Evolutionary conservation across 2,888 invertebrate genomes (phyloP), one percentile per base, ranked within the genome.

Genomic region (Rotaria sp.): DNA sequence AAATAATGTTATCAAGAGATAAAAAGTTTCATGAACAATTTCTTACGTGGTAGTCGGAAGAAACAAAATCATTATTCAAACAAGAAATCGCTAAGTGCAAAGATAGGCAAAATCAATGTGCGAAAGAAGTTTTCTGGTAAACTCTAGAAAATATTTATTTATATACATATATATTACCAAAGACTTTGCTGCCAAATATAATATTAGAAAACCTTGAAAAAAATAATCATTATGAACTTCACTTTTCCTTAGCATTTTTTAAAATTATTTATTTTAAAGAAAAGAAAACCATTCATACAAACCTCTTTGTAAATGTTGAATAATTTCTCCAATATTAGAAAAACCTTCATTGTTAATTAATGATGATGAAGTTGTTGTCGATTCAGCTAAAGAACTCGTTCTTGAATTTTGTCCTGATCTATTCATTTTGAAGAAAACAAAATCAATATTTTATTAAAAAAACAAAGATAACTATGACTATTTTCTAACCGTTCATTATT

Each of bases 251-350:
- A 24, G 3, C 21, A 55, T 7, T 2, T 11, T 50, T 15, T 50
- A 26, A 59, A n/a, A 26, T n/a, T 50, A 3, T 30, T 67, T 7
- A 67, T 38, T 35, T 11, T 38, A 18, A 26, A n/a, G n/a, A n/a
- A n/a, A 21, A 10, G 2, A 10, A 26, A n/a, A 24, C 11, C 24
- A 26, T 45, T 75, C 26, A 7, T 45, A 80, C 45, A 41, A 13
- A 45, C 80, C 80, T 80, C 45, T 80, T 45, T 80, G 80, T 45
- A 80, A 45, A 80, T 80, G 45, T 80, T 80, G 80, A 45, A 80
- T 45, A n/a, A 80, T 80, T n/a, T 80, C 45, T 26, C 26, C n/a
- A 35, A 45, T 3, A 80, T 80, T 80, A 5, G 41, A 45, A 26
- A 80, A 80, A 1, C 80, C 45, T 45, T 45, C 41, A n/a, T 41